These are phyloP conservation scores for Cynopterus brachyotis DNA, from an alignment of 2,113 vertebrate genomes.

Conservation along the genomic window DNA sequence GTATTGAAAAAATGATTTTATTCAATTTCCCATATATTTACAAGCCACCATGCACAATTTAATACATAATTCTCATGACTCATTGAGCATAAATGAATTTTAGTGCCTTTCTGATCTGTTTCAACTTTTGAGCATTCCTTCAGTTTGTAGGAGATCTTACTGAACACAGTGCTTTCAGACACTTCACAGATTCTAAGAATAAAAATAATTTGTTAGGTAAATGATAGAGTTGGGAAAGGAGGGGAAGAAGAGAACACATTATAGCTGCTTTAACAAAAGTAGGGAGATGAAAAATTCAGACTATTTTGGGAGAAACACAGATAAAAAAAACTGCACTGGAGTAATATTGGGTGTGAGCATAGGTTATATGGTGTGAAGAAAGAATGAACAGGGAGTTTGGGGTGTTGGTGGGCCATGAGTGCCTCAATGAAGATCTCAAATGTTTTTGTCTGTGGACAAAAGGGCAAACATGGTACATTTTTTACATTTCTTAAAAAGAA, in stretches of 20 bases:
- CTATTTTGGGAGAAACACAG: not conserved
- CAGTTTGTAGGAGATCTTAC: not conserved
- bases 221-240: not conserved
- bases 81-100: conserved; percentile 9
- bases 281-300: not conserved
- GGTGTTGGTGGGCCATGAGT: not conserved
- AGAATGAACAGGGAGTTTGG: not conserved
- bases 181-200: not conserved
- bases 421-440: not conserved
- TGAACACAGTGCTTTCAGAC: not conserved
- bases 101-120: not conserved
- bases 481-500: not conserved
- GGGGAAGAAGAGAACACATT: not conserved
- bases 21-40: not conserved
- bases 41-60: not conserved
- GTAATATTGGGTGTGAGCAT: not conserved
- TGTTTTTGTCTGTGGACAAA: not conserved
- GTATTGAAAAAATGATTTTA: conserved; percentile 10
- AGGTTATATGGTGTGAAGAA: not conserved
- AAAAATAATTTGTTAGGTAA: not conserved
- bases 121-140: not conserved
- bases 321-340: not conserved
- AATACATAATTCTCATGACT: conserved; percentile 31
- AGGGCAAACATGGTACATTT: not conserved
- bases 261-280: not conserved